phyloP scores from a whole-genome alignment of 2,888 invertebrate genomes.

The Thymelicus sylvestris region DNA sequence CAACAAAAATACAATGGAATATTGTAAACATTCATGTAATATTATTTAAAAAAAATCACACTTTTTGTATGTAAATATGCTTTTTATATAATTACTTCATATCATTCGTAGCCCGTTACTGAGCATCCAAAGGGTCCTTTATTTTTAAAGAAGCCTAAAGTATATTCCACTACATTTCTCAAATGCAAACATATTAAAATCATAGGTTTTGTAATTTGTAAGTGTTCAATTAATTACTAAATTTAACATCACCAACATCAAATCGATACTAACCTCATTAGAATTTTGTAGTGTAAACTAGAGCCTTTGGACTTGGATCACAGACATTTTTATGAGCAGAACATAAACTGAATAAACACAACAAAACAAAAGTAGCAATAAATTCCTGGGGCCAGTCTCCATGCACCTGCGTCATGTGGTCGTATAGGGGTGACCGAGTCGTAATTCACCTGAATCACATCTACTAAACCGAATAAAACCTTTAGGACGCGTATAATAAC shows the following conservation, averaged over 20 bases:
- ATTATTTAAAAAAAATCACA: no score
- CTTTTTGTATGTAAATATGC: no score
- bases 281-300: conserved; percentile 1
- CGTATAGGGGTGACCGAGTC: conserved; percentile 63
- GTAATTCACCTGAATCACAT: conserved; percentile 63
- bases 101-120: no score
- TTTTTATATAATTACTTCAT: no score
- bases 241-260: not conserved
- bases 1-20: no score
- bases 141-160: no score
- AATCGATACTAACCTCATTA: not conserved
- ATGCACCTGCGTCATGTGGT: conserved; percentile 69
- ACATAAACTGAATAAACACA: conserved; percentile 8
- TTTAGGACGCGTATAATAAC: conserved; percentile 55
- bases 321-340: not conserved
- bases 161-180: no score
- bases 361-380: conserved; percentile 72
- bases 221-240: no score
- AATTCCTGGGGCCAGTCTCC: conserved; percentile 70
- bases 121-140: no score
- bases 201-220: no score
- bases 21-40: no score
- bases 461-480: conserved; percentile 65
- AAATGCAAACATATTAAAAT: no score
- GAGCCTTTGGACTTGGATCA: not conserved